Evolutionary conservation across 1,140 invertebrate species (phyloP).

Genomic region (Aphaenogaster floridana): DNA sequence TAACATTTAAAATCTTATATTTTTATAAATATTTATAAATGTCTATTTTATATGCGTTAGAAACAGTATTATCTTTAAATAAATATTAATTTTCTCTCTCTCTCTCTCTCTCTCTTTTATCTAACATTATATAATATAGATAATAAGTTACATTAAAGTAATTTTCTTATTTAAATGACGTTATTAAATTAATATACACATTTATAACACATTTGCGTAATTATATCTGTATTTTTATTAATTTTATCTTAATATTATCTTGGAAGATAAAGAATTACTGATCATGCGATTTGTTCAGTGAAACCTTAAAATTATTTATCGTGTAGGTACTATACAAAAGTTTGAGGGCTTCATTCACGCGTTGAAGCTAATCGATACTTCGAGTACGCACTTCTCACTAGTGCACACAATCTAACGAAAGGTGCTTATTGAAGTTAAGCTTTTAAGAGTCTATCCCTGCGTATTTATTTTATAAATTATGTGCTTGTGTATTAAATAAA

Average conservation of each 20-base stretch:
- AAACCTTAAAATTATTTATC: conserved; percentile 32
- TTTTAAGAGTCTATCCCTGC: not conserved
- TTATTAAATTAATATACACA: not conserved
- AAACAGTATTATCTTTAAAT: not conserved
- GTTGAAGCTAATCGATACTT: conserved; percentile 5
- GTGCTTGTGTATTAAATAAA: not conserved
- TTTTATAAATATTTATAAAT: not conserved
- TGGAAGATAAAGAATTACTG: not conserved
- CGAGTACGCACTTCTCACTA: not conserved
- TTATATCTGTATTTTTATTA: not conserved
- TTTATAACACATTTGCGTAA: not conserved
- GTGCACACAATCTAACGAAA: not conserved
- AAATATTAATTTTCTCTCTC: not conserved
- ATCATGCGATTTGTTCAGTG: not conserved
- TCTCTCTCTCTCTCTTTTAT: not conserved
- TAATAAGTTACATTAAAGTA: not conserved
- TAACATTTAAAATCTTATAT: not conserved
- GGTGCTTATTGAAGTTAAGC: not conserved
- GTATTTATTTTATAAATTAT: not conserved
- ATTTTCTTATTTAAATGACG: no score
- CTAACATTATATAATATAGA: not conserved
- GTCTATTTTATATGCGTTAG: not conserved
- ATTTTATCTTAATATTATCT: conserved; percentile 10
- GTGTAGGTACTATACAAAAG: not conserved
- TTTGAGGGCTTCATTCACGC: conserved; percentile 7